Evolutionary conservation across 2,797 vertebrate genomes (phyloP).

Genomic region (Enteromius thamalakanensis): DNA sequence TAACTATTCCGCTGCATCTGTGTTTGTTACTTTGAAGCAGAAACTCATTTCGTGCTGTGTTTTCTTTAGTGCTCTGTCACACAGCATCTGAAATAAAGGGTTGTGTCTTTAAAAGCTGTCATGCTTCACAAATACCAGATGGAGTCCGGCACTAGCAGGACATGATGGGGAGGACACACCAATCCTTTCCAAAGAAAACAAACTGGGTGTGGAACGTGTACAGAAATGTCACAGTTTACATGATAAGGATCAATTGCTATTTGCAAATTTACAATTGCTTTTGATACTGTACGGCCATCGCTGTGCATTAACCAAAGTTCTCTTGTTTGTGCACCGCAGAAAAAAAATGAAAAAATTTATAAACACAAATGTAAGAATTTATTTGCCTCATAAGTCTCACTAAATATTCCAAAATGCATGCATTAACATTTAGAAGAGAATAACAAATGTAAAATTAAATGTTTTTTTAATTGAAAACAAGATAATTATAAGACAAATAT

Average conservation of each 20-base stretch:
- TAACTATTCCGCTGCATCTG: not conserved
- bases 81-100: not conserved
- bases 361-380: not conserved
- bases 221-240: not conserved
- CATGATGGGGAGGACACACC: constrained; percentile 58
- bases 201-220: constrained; percentile 41
- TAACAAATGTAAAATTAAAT: too few relatives aligned
- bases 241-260: constrained; percentile 5
- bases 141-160: constrained; percentile 69
- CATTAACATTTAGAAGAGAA: not conserved
- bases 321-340: not conserved
- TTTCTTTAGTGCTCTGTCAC: not conserved
- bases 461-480: not conserved
- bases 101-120: constrained; percentile 47
- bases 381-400: not conserved
- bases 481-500: not conserved
- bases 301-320: not conserved
- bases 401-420: not conserved
- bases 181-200: constrained; percentile 64
- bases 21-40: not conserved
- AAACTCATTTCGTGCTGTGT: not conserved
- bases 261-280: too few relatives aligned
- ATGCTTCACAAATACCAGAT: constrained; percentile 55
- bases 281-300: not conserved
- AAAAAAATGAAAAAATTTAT: not conserved